Evolutionary conservation across 2,113 vertebrate species (phyloP), one percentile per base, ranked within the genome.

Genomic region (Octodon degus): DNA sequence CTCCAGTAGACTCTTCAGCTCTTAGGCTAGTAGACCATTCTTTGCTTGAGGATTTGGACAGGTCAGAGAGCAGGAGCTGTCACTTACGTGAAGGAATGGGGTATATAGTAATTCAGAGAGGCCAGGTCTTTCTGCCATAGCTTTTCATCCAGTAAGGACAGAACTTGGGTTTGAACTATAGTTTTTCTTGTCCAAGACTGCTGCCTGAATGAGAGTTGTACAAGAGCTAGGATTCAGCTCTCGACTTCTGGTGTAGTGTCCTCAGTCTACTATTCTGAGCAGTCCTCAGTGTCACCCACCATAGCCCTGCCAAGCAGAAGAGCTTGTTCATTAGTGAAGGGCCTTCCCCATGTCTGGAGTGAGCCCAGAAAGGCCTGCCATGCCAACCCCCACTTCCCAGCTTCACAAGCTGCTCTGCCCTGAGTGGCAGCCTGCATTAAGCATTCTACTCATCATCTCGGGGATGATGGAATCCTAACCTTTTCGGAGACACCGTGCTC

Each of bases 391-490:
- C 30, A 24, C 67, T 60, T 60, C 88, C 74, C 79, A 65, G 77
- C 40, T 53, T 63, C 34, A 37, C 47, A 7, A 65, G 77, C 93
- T 90, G 34, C 90, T 90, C 16, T 82, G 87, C 77, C 86, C 93
- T 82, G 90, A 89, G 94, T 97, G 96, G 96, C 97, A 97, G 13
- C 88, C 90, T 25, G 58, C 90, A 95, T 98, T 98, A 98, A 95
- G 82, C 90, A 65, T 92, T 96, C 92, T 94, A 97, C 96, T 96
- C 90, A 95, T 98, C 97, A 97, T 96, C 95, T 89, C 94, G 47
- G 96, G 95, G 93, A 97, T 98, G 97, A 97, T 98, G 95, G 97
- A 98, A 97, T 97, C 96, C 94, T 98, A 98, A 98, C 97, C 97
- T 98, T 98, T 98, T 92, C 93, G 0, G 95, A 97, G 92, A 97